Percentiles rank a stretch among this genome's conserved stretches.
Conservation (phyloP, 2,888 invertebrate genomes). For the Cosmia pyralina region DNA sequence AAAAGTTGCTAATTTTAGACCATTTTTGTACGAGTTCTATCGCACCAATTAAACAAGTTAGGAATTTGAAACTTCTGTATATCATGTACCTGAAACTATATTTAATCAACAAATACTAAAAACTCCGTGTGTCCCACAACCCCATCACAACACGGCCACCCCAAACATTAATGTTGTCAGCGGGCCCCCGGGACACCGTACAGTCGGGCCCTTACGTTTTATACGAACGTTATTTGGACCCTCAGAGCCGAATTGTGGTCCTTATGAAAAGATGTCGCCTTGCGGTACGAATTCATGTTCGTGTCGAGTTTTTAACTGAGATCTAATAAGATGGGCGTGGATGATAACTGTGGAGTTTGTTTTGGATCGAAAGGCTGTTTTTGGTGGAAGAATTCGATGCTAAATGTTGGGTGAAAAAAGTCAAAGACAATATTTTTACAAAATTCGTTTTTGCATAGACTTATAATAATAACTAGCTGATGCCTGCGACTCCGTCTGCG, state of each 20-base stretch:
- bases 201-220: slow-evolving; percentile 66
- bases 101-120: too few relatives aligned
- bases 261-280: slow-evolving; percentile 65
- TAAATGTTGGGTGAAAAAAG: background rate
- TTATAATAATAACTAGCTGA: background rate
- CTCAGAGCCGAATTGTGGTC: slow-evolving; percentile 56
- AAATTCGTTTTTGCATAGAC: background rate
- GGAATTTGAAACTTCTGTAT: too few relatives aligned
- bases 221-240: slow-evolving; percentile 64
- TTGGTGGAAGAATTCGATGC: background rate
- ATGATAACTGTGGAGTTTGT: slow-evolving; percentile 24
- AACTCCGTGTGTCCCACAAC: slow-evolving; percentile 15
- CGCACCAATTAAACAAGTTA: too few relatives aligned
- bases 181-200: slow-evolving; percentile 56
- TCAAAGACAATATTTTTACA: background rate
- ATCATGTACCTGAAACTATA: too few relatives aligned
- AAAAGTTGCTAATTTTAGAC: too few relatives aligned
- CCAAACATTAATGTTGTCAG: slow-evolving; percentile 66
- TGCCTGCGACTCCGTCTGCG: too few relatives aligned
- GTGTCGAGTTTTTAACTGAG: slow-evolving; percentile 56
- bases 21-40: too few relatives aligned
- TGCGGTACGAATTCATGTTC: slow-evolving; percentile 52
- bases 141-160: slow-evolving; percentile 18
- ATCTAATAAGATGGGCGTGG: slow-evolving; percentile 52
- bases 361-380: slow-evolving; percentile 4